Base-by-base conservation (phyloP, 2,888 invertebrate genomes). In the Plebejus argus region DNA sequence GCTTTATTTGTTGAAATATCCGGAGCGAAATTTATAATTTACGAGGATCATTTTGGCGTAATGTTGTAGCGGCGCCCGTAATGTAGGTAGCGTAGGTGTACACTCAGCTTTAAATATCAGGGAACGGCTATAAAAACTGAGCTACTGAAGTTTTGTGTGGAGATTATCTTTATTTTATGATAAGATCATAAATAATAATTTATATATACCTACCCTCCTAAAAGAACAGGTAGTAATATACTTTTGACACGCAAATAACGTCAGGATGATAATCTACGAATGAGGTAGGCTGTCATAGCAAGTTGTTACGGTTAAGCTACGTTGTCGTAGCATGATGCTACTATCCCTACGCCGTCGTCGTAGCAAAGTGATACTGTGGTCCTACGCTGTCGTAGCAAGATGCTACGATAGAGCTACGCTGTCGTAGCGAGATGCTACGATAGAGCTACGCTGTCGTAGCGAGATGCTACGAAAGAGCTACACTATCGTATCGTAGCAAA, bases 21-120 rank as follows among this genome's bases (percentile, higher is more conserved):
- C 39, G 28, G 66, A 35, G 71, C 70, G 56, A 58, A 77, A 77
- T 71, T 33, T 71, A 77, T 71, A 56, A 71, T 71, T 77, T 70
- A 71, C 39, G 77, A 77, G 71, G 71, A 56, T 58, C 39, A 70
- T 77, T 74, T 77, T 71, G 53, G 56, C 70, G 71, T 77, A 77
- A 77, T 77, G 56, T 71, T 56, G 77, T 56, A 20, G 77, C 56
- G 77, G 39, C 77, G 33, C 35, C 70, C 70, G 53, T 77, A 71
- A 77, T 77, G 76, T 71, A 53, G 70, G 45, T 56, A 77, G 56
- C 76, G 35, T 70, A 45, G 28, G 49, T 53, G 53, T 28, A 77
- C 18, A 71, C 71, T 77, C 70, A 8, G 71, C 56, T 20, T 15
- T 77, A 20, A 61, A 66, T 61, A 76, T 76, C 61, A n/a, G 39